Conservation (phyloP, 2,113 vertebrate species). For the Syngnathus scovelli region DNA sequence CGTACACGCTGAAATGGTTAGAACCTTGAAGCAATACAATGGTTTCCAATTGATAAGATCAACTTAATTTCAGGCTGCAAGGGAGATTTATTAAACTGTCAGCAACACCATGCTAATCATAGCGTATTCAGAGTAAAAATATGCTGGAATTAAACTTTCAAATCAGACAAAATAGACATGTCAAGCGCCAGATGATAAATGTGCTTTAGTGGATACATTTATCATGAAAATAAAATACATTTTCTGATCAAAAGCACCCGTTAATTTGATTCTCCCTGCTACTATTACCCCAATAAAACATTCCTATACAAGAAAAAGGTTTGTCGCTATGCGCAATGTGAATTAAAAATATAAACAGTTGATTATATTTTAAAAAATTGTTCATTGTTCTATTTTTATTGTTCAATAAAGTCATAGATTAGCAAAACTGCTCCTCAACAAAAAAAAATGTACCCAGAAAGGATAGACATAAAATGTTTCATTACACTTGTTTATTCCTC, state of each 20-base stretch:
- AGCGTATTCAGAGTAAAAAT: background rate
- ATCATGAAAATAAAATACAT: background rate
- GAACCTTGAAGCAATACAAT: constrained; percentile 72
- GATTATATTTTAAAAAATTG: too few relatives aligned
- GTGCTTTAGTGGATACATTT: constrained; percentile 67
- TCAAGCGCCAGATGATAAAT: constrained; percentile 68
- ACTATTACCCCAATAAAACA: background rate
- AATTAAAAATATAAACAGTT: too few relatives aligned
- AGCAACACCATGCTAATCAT: constrained; percentile 36
- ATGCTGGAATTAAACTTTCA: constrained; percentile 57
- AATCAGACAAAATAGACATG: constrained; percentile 60
- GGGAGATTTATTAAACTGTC: constrained; percentile 70
- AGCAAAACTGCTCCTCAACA: too few relatives aligned
- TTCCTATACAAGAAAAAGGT: too few relatives aligned
- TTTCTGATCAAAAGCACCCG: constrained; percentile 26
- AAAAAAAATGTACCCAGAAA: too few relatives aligned
- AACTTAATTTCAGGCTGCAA: constrained; percentile 66
- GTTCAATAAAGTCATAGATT: too few relatives aligned
- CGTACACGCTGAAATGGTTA: constrained; percentile 38
- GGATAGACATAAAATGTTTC: background rate
- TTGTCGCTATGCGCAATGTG: too few relatives aligned
- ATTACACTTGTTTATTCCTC: background rate
- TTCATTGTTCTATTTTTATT: too few relatives aligned
- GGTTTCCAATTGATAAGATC: constrained; percentile 67
- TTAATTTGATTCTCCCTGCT: constrained; percentile 43